Evolutionary conservation across 2,888 invertebrate species (phyloP), one percentile per base, ranked within the genome.

Genomic region (Epinotia demarniana): DNA sequence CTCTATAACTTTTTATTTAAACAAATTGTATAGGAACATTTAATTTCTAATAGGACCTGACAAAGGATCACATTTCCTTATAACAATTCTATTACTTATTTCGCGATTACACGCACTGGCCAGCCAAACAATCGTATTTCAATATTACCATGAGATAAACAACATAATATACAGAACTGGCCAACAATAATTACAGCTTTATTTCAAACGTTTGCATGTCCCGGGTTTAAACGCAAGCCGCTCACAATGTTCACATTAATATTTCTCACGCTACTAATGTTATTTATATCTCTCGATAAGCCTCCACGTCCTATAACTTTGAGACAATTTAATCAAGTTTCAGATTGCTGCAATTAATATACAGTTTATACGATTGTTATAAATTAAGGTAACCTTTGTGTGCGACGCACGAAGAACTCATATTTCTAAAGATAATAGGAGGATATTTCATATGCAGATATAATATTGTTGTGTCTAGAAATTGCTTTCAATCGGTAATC

Each of bases 251-350:
- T 72, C 60, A 57, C 72, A 75, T 75, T 75, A 72, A 75, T 75
- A 72, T 75, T 75, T 75, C 75, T 75, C 75, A 72, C 75, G 75
- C 75, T 62, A 66, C 67, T 75, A 67, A 75, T 57, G 66, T 75
- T 62, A 71, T 75, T 75, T 75, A 75, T 75, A 75, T 72, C 66
- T 57, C 43, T 55, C 67, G 75, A 75, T 75, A 75, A 72, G 75
- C 75, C 71, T 72, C 62, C 75, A 72, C 70, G 70, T 75, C 43
- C 66, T 67, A 67, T 67, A 72, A 75, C 71, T 75, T 75, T 71
- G 61, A 72, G 57, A 75, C 70, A 71, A 66, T 75, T 64, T 75
- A 75, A 76, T 72, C 67, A 61, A 23, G 72, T 67, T 61, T 43
- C 55, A 68, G 46, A 76, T 72, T 72, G 71, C 72, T 67, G 67